Conservation (phyloP, 2,113 vertebrate genomes). For the Setophaga kirtlandii region DNA sequence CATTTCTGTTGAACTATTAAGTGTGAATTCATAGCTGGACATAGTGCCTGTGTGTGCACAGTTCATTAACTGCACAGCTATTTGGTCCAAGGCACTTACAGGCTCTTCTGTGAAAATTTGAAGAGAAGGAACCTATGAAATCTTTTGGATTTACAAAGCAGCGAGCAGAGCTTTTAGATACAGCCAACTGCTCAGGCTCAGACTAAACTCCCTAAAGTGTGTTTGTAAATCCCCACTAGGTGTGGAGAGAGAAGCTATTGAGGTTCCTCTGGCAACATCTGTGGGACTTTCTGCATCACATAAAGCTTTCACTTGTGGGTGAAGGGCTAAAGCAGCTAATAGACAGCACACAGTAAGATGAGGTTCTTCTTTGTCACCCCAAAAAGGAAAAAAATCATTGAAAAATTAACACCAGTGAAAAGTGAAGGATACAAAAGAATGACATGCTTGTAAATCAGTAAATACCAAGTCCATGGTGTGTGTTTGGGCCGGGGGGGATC, state of each 20-base stretch:
- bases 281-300: background rate
- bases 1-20: constrained; percentile 32
- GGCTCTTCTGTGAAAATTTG: background rate
- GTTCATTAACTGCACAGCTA: constrained; percentile 50
- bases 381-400: background rate
- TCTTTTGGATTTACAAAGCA: background rate
- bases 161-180: background rate
- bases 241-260: background rate
- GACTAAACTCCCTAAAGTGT: background rate
- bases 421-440: background rate
- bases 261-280: background rate
- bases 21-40: constrained; percentile 37
- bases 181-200: background rate
- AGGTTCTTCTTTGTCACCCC: background rate
- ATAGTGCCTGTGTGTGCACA: background rate
- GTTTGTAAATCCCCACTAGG: background rate
- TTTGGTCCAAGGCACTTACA: constrained; percentile 38
- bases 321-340: background rate
- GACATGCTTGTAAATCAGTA: background rate
- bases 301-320: background rate
- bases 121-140: background rate
- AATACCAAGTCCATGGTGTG: background rate
- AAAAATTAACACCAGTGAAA: background rate
- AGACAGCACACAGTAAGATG: background rate
- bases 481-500: background rate